Evolutionary conservation across 1,140 invertebrate genomes (phyloP).

Genomic region (Penaeus japonicus): DNA sequence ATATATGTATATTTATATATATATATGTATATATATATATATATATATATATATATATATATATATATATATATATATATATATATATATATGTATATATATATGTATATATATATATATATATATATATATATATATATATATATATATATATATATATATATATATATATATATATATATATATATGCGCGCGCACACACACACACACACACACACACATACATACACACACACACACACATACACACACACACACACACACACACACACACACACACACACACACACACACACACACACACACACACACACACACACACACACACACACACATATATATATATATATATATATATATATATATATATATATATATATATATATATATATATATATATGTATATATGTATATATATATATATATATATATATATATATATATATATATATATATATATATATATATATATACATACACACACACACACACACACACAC

Average conservation of each 20-base stretch:
- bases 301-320: background rate
- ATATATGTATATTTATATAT: too few relatives aligned
- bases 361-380: background rate
- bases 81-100: constrained; percentile 1
- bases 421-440: too few relatives aligned
- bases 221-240: background rate
- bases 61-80: background rate
- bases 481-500: too few relatives aligned
- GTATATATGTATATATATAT: too few relatives aligned
- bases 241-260: background rate
- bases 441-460: too few relatives aligned
- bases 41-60: background rate
- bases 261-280: background rate
- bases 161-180: constrained; percentile 3
- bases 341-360: background rate
- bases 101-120: constrained; percentile 7
- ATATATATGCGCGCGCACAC: too few relatives aligned
- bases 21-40: background rate
- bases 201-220: background rate
- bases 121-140: background rate
- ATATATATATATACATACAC: too few relatives aligned
- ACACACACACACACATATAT: background rate
- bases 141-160: background rate
- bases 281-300: background rate
- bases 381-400: background rate